Percentiles rank a stretch among this genome's conserved stretches.
Evolutionary conservation across 2,888 invertebrate genomes (phyloP).

Genomic region (Limnephilus auricula): DNA sequence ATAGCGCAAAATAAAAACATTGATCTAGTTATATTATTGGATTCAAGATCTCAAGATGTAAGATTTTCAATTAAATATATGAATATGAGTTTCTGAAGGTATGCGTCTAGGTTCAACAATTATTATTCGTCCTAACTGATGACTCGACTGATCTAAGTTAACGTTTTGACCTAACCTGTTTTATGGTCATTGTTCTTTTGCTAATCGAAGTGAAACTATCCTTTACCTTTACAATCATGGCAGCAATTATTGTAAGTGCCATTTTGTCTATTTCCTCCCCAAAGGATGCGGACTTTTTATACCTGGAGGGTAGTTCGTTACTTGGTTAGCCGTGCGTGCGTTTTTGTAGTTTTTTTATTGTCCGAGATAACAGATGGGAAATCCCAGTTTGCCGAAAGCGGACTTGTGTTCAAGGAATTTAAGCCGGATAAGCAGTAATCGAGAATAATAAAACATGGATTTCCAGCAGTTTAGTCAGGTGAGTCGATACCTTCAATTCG

Average conservation of each 20-base stretch:
- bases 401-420: constrained; percentile 37
- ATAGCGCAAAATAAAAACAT: too few species aligned
- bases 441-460: constrained; percentile 14
- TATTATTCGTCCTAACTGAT: background rate
- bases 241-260: background rate
- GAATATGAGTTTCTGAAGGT: too few species aligned
- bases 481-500: background rate
- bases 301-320: background rate
- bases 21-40: too few species aligned
- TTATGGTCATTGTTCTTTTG: background rate
- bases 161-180: background rate
- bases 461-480: background rate
- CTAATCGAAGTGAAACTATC: background rate
- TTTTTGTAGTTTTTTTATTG: constrained; percentile 2
- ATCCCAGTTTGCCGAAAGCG: constrained; percentile 35
- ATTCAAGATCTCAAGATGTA: too few species aligned
- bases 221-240: background rate
- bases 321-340: background rate
- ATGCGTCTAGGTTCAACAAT: too few species aligned
- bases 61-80: too few species aligned
- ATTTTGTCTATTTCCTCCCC: background rate
- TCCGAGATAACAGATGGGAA: background rate
- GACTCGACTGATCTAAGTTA: background rate
- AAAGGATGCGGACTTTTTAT: background rate
- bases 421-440: background rate